Percentiles rank a stretch among this genome's conserved stretches.
Conservation (phyloP, 2,113 vertebrate genomes). For the Sialia sialis region DNA sequence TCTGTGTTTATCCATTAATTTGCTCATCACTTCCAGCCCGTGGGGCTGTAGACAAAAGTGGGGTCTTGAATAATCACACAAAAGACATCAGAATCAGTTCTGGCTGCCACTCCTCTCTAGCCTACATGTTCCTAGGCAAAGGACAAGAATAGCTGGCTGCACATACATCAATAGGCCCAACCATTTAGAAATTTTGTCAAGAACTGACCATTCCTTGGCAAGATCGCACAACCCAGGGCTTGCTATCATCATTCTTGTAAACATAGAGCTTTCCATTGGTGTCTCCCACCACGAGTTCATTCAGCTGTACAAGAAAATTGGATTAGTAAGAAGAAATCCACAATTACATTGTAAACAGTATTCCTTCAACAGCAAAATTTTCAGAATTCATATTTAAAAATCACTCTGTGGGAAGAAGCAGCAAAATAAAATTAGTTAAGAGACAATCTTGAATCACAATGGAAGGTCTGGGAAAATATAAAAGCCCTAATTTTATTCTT, state of each 20-base stretch:
- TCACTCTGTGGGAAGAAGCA: background rate
- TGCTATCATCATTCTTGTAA: conserved; percentile 92
- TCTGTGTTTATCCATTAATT: background rate
- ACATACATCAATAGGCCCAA: background rate
- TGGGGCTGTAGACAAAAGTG: background rate
- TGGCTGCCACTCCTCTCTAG: background rate
- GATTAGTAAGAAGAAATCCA: background rate
- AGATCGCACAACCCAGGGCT: conserved; percentile 85
- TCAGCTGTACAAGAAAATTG: conserved; percentile 76
- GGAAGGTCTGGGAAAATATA: background rate
- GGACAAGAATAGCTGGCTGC: background rate
- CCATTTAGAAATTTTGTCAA: background rate
- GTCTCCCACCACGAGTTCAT: conserved; percentile 95
- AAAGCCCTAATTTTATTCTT: background rate
- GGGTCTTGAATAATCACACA: background rate
- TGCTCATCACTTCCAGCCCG: background rate
- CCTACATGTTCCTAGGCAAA: background rate
- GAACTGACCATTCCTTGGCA: conserved; percentile 93
- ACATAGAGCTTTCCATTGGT: conserved; percentile 88
- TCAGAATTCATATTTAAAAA: background rate
- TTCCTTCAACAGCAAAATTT: background rate
- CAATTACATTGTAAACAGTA: background rate
- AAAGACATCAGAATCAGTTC: background rate
- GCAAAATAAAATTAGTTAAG: background rate
- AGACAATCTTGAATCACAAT: background rate